Conservation (phyloP, 2,888 invertebrate species). For the Sialis fuliginosa region DNA sequence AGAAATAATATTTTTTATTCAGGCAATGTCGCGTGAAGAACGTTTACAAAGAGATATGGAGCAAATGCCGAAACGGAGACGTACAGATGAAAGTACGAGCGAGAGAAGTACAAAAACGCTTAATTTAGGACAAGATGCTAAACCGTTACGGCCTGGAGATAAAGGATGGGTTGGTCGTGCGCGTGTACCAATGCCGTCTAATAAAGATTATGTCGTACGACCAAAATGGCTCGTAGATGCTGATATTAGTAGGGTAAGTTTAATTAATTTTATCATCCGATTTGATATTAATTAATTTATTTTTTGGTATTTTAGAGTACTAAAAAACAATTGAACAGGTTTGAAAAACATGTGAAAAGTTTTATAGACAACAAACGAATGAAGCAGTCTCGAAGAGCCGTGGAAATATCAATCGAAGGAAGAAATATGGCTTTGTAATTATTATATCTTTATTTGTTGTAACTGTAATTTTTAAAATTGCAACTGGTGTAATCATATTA, state of each 20-base stretch:
- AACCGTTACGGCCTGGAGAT: conserved; percentile 76
- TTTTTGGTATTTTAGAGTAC: conserved; percentile 31
- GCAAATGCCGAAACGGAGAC: conserved; percentile 47
- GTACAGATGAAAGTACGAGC: neutral
- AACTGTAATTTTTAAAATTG: neutral
- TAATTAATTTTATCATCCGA: conserved; percentile 4
- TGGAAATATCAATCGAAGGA: conserved; percentile 91
- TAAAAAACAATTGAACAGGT: conserved; percentile 74
- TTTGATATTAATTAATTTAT: conserved; percentile 4
- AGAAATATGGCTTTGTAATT: conserved; percentile 81
- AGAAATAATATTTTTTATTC: no score
- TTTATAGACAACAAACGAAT: conserved; percentile 72
- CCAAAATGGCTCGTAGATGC: conserved; percentile 83
- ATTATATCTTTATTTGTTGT: conserved; percentile 7
- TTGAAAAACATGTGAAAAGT: conserved; percentile 83
- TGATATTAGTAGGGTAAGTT: conserved; percentile 60
- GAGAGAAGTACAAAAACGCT: neutral
- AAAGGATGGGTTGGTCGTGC: conserved; percentile 91
- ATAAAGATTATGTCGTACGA: conserved; percentile 89
- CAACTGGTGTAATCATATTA: no score
- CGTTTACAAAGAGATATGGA: conserved; percentile 82
- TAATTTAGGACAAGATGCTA: conserved; percentile 15
- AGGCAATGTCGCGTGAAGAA: conserved; percentile 79
- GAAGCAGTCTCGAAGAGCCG: conserved; percentile 66
- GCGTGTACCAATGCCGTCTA: conserved; percentile 85